Conservation (phyloP, 1,140 invertebrate species). For the Aphaenogaster floridana region DNA sequence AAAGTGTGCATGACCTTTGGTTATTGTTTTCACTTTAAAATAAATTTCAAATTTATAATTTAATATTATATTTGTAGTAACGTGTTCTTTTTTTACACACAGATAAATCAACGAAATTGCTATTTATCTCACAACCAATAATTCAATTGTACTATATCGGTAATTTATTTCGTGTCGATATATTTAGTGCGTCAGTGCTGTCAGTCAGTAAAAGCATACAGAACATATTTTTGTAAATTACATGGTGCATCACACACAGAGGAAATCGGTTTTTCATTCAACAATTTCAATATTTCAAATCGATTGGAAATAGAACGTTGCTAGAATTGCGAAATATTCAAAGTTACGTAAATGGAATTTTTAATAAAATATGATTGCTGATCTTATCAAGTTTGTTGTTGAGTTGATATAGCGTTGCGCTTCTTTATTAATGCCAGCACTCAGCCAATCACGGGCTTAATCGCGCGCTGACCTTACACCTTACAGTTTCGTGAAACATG, state of each 20-base stretch:
- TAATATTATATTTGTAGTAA: not conserved
- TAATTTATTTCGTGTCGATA: not conserved
- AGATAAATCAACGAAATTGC: not conserved
- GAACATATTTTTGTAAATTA: not conserved
- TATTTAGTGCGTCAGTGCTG: not conserved
- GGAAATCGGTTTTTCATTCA: slow-evolving; percentile 1
- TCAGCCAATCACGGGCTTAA: slow-evolving; percentile 32
- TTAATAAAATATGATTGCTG: slow-evolving; percentile 40
- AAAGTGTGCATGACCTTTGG: not conserved
- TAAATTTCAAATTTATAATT: not conserved
- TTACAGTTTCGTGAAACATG: slow-evolving; percentile 46
- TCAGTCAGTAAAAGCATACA: not conserved
- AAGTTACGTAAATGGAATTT: slow-evolving; percentile 22
- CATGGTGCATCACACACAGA: not conserved
- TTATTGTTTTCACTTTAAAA: not conserved
- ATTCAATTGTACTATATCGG: not conserved
- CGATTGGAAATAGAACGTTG: not conserved
- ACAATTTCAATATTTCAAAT: slow-evolving; percentile 10
- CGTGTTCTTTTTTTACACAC: not conserved
- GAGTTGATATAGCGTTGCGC: slow-evolving; percentile 33
- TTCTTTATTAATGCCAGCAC: slow-evolving; percentile 58
- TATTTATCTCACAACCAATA: not conserved
- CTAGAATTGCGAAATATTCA: slow-evolving; percentile 6
- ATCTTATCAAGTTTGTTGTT: slow-evolving; percentile 32
- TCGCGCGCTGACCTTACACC: slow-evolving; percentile 50